Evolutionary conservation across 35 echinoderm and acorn worm genomes (phyloP).

Genomic region (Hemicentrotus pulcherrimus): DNA sequence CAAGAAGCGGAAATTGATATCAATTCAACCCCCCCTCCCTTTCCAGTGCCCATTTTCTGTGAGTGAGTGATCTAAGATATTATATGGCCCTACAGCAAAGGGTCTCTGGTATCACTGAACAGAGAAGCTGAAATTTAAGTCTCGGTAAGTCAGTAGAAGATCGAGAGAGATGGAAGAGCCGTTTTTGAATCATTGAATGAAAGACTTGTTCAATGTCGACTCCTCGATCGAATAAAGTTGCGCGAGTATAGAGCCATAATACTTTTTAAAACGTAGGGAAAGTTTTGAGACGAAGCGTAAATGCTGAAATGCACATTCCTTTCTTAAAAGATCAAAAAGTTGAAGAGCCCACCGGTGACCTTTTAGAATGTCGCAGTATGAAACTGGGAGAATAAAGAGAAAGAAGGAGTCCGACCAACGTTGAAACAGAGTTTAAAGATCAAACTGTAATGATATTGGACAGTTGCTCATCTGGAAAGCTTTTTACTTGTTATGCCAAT

Average conservation of each 20-base stretch:
- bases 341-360: neutral
- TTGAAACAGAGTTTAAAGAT: neutral
- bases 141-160: too few species aligned
- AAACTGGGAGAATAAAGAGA: neutral
- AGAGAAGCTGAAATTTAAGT: too few species aligned
- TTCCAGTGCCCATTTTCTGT: too few species aligned
- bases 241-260: neutral
- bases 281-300: neutral
- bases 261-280: neutral
- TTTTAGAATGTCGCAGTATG: neutral
- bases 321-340: neutral
- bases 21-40: too few species aligned
- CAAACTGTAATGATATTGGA: neutral
- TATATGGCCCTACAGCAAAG: too few species aligned
- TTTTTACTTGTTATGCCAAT: neutral
- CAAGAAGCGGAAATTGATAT: too few species aligned
- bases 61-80: too few species aligned
- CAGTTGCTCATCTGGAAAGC: neutral
- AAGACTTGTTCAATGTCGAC: neutral
- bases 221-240: neutral
- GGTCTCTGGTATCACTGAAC: too few species aligned
- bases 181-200: too few species aligned
- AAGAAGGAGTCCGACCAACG: neutral
- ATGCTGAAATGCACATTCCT: neutral
- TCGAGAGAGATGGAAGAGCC: too few species aligned